Evolutionary conservation across 2,797 vertebrate genomes (phyloP).

Genomic region (Smutsia temminckii): DNA sequence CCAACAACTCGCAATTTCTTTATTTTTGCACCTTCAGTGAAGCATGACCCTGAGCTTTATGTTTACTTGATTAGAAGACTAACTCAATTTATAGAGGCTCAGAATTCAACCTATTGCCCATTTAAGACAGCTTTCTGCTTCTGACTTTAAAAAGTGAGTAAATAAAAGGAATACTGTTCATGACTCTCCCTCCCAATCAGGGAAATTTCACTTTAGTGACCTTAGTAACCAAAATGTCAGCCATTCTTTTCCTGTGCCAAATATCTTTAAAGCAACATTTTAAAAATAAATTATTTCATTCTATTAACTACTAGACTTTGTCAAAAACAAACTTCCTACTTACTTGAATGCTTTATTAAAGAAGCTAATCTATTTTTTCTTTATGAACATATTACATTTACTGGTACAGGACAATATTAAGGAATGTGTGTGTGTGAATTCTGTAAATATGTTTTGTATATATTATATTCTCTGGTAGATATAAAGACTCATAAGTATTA

Average conservation of each 20-base stretch:
- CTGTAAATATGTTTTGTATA: not conserved
- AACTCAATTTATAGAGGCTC: not conserved
- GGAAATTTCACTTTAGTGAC: not conserved
- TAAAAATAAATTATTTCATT: conserved; percentile 52
- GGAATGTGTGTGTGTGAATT: not conserved
- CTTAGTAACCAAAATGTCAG: conserved; percentile 39
- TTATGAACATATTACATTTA: not conserved
- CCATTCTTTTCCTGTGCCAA: not conserved
- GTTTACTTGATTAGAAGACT: not conserved
- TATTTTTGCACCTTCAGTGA: not conserved
- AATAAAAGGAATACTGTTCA: not conserved
- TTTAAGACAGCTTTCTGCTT: not conserved
- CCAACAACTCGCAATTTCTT: not conserved
- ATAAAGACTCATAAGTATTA: not conserved
- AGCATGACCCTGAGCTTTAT: not conserved
- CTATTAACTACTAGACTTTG: not conserved
- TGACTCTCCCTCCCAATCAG: not conserved
- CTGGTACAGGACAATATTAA: not conserved
- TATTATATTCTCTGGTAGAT: not conserved
- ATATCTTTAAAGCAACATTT: not conserved
- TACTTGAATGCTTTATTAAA: conserved; percentile 37
- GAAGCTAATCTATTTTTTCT: not conserved
- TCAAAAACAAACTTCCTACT: not conserved
- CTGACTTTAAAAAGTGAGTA: not conserved
- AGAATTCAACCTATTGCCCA: not conserved